Base-by-base conservation (phyloP, 2,113 vertebrate genomes). In the Cyanoderma ruficeps region DNA sequence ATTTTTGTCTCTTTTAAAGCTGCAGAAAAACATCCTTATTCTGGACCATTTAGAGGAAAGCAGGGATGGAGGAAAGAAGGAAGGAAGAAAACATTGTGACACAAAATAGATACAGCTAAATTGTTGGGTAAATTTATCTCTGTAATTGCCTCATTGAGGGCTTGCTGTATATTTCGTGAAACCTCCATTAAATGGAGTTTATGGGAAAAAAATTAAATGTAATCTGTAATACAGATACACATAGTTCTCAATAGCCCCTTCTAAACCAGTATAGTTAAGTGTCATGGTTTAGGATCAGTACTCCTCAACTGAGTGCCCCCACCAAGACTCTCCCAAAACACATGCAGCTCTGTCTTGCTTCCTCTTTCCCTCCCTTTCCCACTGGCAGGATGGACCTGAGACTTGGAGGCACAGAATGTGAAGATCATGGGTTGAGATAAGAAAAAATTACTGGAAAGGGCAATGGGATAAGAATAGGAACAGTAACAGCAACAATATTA, bases 261-360 rank as follows among this genome's bases (percentile, higher is more conserved):
- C 41, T 41, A 24, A 28, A 52, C 7, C 13, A 46, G 6, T 23
- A 41, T 7, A 70, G 20, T 37, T 49, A 80, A 49, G 15, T 37
- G 16, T 30, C 33, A 33, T 44, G 17, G 11, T 44, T 77, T 41
- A 60, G 33, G 37, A 52, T 31, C 15, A 15, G 6, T 28, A 46
- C 28, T 87, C 15, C 18, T 18, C 15, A 46, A 3, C 3, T 44
- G 9, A 33, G 18, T 23, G 33, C 3, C 9, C 17, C 22, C 46
- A 69, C 27, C 12, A 39, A 37, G 63, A 9, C 22, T 69, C 22
- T 69, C 44, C 63, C 33, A 33, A 60, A 77, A 37, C 22, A 10
- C 11, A 19, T 0, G 0, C 7, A 15, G 14, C 22, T 49, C 14
- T 28, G 22, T 19, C 6, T 44, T 0, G 0, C 21, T 25, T 59